These are phyloP conservation scores for Brachylomia viminalis DNA, from an alignment of 2,888 invertebrate genomes.

Conservation along the genomic window DNA sequence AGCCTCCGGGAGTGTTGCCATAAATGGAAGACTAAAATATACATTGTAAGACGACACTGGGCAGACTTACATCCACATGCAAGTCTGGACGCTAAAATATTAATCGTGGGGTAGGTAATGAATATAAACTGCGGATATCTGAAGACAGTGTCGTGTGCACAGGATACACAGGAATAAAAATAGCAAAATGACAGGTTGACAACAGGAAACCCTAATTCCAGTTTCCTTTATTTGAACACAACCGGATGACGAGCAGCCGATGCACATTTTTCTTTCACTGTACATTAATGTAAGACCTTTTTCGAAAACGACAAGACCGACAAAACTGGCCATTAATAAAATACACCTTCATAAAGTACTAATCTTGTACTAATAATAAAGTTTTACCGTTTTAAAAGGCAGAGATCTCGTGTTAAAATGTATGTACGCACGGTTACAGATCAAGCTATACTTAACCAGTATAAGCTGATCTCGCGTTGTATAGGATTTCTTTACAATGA, in stretches of 20 bases:
- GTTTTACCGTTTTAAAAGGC: slow-evolving; percentile 49
- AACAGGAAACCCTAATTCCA: slow-evolving; percentile 60
- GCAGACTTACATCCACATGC: slow-evolving; percentile 51
- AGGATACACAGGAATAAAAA: slow-evolving; percentile 53
- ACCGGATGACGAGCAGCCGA: slow-evolving; percentile 51
- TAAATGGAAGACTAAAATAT: slow-evolving; percentile 77
- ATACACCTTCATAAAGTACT: neutral
- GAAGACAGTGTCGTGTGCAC: slow-evolving; percentile 32
- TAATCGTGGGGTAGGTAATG: slow-evolving; percentile 60
- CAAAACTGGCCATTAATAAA: slow-evolving; percentile 13
- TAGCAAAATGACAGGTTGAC: slow-evolving; percentile 43
- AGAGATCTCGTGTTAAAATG: slow-evolving; percentile 10
- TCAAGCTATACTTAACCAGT: too few relatives aligned
- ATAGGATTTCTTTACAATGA: too few relatives aligned
- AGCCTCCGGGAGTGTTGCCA: slow-evolving; percentile 84
- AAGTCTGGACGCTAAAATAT: slow-evolving; percentile 52
- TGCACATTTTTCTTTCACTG: slow-evolving; percentile 32
- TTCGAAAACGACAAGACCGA: neutral
- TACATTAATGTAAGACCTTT: slow-evolving; percentile 1
- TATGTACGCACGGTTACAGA: too few relatives aligned
- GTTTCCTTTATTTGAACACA: slow-evolving; percentile 48
- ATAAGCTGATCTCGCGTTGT: too few relatives aligned
- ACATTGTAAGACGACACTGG: slow-evolving; percentile 73
- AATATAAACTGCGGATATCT: slow-evolving; percentile 48
- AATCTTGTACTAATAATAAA: slow-evolving; percentile 10